Evolutionary conservation across 2,797 vertebrate genomes (phyloP), one percentile per base, ranked within the genome.

Genomic region (Danio choprae): DNA sequence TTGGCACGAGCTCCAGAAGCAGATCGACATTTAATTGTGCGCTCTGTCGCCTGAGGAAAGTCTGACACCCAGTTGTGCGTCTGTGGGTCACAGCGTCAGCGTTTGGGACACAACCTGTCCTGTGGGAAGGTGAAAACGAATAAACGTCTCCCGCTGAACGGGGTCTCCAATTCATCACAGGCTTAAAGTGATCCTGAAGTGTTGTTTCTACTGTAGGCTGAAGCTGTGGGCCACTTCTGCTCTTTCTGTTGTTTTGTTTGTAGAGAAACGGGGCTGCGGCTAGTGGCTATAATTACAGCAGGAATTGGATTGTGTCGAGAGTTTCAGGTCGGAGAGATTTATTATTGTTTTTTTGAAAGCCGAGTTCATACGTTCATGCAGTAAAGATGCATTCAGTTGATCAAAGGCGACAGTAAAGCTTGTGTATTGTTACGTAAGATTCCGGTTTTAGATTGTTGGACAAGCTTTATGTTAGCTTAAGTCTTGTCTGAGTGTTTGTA

Each of bases 11-110:
- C 77, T 79, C 64, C 59, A 59, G 36, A 68, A 75, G 70, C 46
- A 50, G 29, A 69, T 68, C 50, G 46, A 53, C 72, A 18, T 9
- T 84, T 84, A 86, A 86, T 84, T 84, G 82, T 50, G 22, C 20
- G 79, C 56, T 73, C 62, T 55, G 64, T 63, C 53, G 73, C 76
- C 79, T 74, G 72, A 74, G 82, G 67, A 29, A 41, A 71, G 43
- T 82, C 59, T 78, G 77, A 70, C 76, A 71, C 67, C 50, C 15
- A 41, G 63, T 50, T 60, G 62, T 74, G 20, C 46, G 43, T 70
- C 48, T 55, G 68, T 59, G 48, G 40, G 68, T 76, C 63, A 74
- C 44, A 41, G 43, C 44, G 38, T 16, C 70, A 48, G 20, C 41
- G 59, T 74, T 51, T 29, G 20, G 43, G 62, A 43, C 76, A 70